Percentiles rank a stretch among this genome's conserved stretches.
phyloP scores from a whole-genome alignment of 2,888 invertebrate species.

The Phyllotreta cruciferae region DNA sequence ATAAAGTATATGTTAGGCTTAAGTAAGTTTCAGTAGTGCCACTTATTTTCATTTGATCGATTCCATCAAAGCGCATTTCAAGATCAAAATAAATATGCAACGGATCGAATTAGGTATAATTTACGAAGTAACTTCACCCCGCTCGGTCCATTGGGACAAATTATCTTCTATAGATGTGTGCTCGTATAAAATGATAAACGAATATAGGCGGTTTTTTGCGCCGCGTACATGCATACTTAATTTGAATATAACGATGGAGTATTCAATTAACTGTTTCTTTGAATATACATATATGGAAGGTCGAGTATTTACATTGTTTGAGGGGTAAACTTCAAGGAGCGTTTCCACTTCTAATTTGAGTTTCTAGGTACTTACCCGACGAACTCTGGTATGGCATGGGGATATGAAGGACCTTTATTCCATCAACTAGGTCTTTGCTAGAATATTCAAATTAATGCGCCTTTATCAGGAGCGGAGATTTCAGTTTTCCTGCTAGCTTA shows the following conservation, averaged over 20 bases:
- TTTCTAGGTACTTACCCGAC: slow-evolving; percentile 12
- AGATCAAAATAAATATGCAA: not conserved
- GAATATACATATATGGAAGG: slow-evolving; percentile 13
- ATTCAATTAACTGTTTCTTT: slow-evolving; percentile 19
- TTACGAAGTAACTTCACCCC: not conserved
- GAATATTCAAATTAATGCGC: slow-evolving; percentile 7
- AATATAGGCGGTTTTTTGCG: slow-evolving; percentile 2
- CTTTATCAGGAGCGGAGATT: slow-evolving; percentile 5
- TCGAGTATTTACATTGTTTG: slow-evolving; percentile 20
- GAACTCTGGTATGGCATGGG: not conserved
- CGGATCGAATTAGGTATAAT: not conserved
- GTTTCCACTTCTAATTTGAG: slow-evolving; percentile 11
- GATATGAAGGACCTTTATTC: slow-evolving; percentile 6
- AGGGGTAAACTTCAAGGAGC: slow-evolving; percentile 17
- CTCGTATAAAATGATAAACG: slow-evolving; percentile 7
- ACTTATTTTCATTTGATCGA: too few species aligned
- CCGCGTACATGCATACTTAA: slow-evolving; percentile 1
- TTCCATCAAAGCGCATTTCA: too few species aligned
- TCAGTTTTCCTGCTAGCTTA: too few species aligned
- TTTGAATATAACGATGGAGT: slow-evolving; percentile 13
- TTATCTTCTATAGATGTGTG: not conserved
- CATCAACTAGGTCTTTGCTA: slow-evolving; percentile 4
- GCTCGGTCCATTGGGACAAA: not conserved
- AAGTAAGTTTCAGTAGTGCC: too few species aligned
- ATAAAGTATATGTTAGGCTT: too few species aligned